These are phyloP conservation scores for Oreamnos americanus DNA, from an alignment of 2,113 vertebrate species.

Conservation along the genomic window DNA sequence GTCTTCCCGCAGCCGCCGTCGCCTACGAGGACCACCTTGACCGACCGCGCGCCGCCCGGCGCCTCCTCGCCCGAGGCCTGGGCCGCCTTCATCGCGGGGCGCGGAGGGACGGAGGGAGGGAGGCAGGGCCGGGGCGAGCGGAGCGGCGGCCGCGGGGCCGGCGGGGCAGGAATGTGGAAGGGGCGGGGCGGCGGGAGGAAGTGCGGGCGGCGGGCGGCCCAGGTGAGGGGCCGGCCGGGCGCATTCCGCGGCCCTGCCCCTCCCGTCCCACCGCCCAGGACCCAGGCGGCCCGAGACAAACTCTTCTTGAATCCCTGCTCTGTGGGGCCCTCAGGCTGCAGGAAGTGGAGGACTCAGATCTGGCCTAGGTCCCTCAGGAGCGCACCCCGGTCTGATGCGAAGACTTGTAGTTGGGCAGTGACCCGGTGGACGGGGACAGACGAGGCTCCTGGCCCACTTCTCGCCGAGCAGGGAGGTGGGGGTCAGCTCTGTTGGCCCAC, in stretches of 20 bases:
- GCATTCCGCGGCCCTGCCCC: neutral
- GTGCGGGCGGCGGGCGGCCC: neutral
- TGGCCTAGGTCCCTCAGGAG: neutral
- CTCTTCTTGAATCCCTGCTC: neutral
- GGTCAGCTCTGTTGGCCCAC: neutral
- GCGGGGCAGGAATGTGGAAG: conserved; percentile 69
- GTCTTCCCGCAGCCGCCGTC: conserved; percentile 85
- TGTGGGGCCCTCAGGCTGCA: neutral
- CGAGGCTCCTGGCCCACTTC: neutral
- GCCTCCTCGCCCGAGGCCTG: conserved; percentile 30
- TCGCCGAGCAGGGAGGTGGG: neutral
- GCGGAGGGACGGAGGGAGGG: neutral
- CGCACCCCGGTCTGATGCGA: neutral
- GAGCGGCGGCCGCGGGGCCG: neutral
- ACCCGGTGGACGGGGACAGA: neutral
- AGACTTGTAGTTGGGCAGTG: neutral
- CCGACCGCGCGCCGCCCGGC: neutral
- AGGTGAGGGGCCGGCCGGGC: neutral
- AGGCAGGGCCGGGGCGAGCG: neutral
- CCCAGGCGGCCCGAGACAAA: neutral
- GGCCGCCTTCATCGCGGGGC: conserved; percentile 37
- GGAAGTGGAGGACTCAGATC: neutral
- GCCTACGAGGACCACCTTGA: conserved; percentile 81
- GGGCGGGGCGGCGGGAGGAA: conserved; percentile 69
- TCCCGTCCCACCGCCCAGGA: neutral